Evolutionary conservation across 2,888 invertebrate genomes (phyloP), one percentile per base, ranked within the genome.

Genomic region (Eupithecia tripunctaria): DNA sequence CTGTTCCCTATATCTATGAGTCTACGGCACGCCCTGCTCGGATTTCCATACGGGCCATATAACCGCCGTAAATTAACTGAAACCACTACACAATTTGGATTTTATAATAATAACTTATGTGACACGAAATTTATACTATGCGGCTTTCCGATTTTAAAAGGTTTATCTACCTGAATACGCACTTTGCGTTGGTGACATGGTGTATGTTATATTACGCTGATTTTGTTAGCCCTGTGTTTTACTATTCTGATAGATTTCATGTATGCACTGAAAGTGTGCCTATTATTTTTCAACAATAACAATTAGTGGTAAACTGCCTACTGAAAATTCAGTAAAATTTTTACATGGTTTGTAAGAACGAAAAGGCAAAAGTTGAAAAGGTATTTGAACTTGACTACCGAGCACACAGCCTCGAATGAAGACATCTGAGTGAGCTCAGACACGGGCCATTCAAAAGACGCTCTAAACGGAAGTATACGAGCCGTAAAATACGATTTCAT

Each of bases 401-500:
- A 29, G 82, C 80, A 68, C 78, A 80, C 80, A 82, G 81, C 82
- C 79, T 84, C 84, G 86, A 83, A 84, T 85, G 88, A 90, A 90
- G 89, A 89, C 89, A 88, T 91, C 90, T 86, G 85, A 86, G 84
- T 84, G 88, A 87, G 86, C 86, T 89, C 86, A 90, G 88, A 89
- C 86, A 88, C 85, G 87, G 86, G 85, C 89, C 89, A 92, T 93
- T 92, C 91, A 91, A 91, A 92, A 92, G 91, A 89, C 88, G 89
- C 88, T 92, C 91, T 91, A 90, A 91, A 89, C 89, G 92, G 89
- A 88, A 88, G 89, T 91, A 91, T 89, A 88, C 92, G 91, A 92
- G 89, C 91, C 93, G 93, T 93, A 91, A 93, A 94, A 94, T 91
- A 92, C 91, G 91, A 94, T 94, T 94, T 94, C 93, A 94, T 90